Base-by-base conservation (phyloP, 92 coral and sea anemone species). In the Epizoanthus scotinus region DNA sequence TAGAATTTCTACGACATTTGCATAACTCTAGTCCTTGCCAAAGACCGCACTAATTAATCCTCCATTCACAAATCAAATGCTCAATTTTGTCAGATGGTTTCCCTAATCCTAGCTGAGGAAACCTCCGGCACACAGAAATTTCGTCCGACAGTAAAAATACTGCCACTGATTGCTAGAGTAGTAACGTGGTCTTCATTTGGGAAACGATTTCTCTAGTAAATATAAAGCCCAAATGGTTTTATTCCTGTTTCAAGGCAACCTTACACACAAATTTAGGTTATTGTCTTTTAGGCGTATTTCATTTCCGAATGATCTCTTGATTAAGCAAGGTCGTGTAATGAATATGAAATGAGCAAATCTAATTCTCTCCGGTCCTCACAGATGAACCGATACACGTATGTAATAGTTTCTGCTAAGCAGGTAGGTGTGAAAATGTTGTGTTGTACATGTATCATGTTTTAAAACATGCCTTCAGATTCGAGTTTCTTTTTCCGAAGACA, bases 301-400 rank as follows among this genome's bases (percentile, higher is more conserved):
- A 28, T 64, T 64, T 38, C 36, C 73, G 44, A 20, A 3, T n/a
- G 73, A 38, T 38, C 14, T 17, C 25, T 14, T 38, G 40, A 34
- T 44, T 44, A 38, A 44, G 40, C 73, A n/a, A 36, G 54, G 24
- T n/a, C n/a, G 20, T 68, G 73, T 68, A 56, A 68, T 38, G 73
- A 68, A 44, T 68, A 20, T 20, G 54, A 36, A 42, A 38, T 68
- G 44, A 42, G 54, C 27, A 25, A n/a, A 2, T 0, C 20, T 25
- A 59, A 59, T 25, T 17, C 7, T 14, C 25, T 59, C 27, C 27
- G 27, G 10, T 14, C 27, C 20, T 18, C 34, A 63, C 25, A 63
- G 28, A 63, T 21, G 69, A 63, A 17, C 6, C 34, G 17, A 25
- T 26, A 25, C n/a, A n/a, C n/a, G n/a, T n/a, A n/a, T 34, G 9